A percentile compares a stretch with the other conserved stretches of the same genome.
Evolutionary conservation across 1,140 invertebrate genomes (phyloP).

Genomic region (Augochlora pura): DNA sequence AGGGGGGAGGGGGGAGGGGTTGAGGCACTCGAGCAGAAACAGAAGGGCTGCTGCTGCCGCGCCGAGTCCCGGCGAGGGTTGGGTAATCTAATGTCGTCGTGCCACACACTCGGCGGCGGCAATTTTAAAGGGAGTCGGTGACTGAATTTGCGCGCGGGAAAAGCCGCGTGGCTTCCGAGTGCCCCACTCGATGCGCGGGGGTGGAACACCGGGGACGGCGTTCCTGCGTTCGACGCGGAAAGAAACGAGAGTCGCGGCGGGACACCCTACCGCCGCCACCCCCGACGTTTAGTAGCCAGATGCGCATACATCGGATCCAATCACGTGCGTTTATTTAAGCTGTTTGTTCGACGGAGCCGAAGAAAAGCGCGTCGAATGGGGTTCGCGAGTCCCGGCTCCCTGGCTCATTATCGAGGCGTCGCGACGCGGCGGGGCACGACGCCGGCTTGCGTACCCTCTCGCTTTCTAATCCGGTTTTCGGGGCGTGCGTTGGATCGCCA

Average conservation of each 20-base stretch:
- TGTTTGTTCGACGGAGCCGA: conserved; percentile 56
- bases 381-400: not conserved
- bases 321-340: conserved; percentile 67
- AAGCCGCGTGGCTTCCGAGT: conserved; percentile 49
- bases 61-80: not conserved
- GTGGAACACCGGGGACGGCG: conserved; percentile 13
- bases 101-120: conserved; percentile 41
- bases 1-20: no score
- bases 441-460: no score
- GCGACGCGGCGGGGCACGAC: no score
- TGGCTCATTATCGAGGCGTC: no score
- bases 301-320: conserved; percentile 69
- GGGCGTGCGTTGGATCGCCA: not conserved
- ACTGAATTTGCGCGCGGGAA: conserved; percentile 56
- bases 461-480: conserved; percentile 2
- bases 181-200: conserved; percentile 32
- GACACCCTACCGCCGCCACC: no score
- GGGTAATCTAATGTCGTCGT: conserved; percentile 59
- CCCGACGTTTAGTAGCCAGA: conserved; percentile 66
- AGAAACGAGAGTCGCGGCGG: not conserved
- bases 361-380: conserved; percentile 20
- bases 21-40: conserved; percentile 4
- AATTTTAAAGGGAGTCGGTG: conserved; percentile 40
- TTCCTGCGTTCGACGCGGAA: conserved; percentile 23
- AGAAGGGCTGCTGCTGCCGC: conserved; percentile 10